These are phyloP conservation scores for Myanophis thanlyinensis DNA, from an alignment of 2,113 vertebrate species.

Conservation along the genomic window DNA sequence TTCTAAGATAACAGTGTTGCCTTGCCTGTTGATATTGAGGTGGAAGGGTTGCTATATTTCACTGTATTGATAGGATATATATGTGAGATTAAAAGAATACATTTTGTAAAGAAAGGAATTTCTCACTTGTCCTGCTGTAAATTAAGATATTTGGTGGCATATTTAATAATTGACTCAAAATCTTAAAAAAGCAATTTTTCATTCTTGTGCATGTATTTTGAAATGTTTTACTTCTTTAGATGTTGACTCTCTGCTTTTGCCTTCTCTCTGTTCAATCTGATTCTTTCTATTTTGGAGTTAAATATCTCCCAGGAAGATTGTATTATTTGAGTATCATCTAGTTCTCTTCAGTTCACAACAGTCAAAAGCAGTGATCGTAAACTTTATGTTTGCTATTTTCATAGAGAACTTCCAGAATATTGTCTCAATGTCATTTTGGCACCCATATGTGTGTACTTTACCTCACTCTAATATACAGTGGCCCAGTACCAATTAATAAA, in stretches of 20 bases:
- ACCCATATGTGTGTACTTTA: background rate
- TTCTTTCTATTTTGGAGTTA: background rate
- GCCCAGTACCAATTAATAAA: background rate
- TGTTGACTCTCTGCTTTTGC: background rate
- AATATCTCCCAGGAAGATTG: background rate
- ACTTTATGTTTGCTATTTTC: background rate
- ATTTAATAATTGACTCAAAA: background rate
- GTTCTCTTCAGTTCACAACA: background rate
- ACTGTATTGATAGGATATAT: background rate
- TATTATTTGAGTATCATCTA: background rate
- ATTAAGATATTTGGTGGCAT: background rate
- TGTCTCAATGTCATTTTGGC: background rate
- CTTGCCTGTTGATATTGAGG: background rate
- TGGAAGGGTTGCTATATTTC: background rate
- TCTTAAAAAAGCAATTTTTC: background rate
- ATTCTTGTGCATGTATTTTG: background rate
- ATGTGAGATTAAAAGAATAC: background rate
- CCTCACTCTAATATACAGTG: background rate
- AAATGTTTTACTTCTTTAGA: background rate
- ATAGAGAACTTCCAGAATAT: background rate
- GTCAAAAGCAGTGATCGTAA: background rate
- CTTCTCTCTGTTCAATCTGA: background rate
- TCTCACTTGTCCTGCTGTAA: background rate
- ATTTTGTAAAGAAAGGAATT: background rate
- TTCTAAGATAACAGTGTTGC: background rate